Evolutionary conservation across 2,113 vertebrate species (phyloP), one percentile per base, ranked within the genome.

Genomic region (Leptosomus discolor): DNA sequence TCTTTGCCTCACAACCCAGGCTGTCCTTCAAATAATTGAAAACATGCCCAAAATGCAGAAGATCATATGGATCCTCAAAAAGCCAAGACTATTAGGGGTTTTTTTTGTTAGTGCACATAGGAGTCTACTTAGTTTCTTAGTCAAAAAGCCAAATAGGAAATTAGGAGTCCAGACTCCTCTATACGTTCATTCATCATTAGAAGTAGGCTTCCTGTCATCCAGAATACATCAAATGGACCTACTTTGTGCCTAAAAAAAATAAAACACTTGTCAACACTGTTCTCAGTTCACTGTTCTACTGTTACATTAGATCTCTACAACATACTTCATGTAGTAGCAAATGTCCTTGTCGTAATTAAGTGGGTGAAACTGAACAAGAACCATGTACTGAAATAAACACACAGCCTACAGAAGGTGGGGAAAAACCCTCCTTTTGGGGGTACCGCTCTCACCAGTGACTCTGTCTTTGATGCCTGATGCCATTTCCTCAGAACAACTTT

Each of bases 141-240:
- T 73, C 86, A 92, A 92, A 92, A 92, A 77, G 68, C 34, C 75
- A 92, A 84, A 87, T 7, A 92, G 68, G 51, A 85, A 92, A 88
- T 71, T 76, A 81, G 36, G 74, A 93, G 51, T 81, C 63, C 84
- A 89, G 76, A 61, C 58, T 88, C 53, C 41, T 57, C 36, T 65
- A 15, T 8, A 74, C n/a, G 53, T 94, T 57, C 76, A 80, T 94
- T 94, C 64, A 87, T 53, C 84, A 61, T 61, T 77, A 77, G 65
- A 92, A 85, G 74, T 26, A 53, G 54, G 53, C 60, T 91, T 73
- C 80, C 71, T 92, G 84, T 74, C 67, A 89, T 27, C 37, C 54
- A 58, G 58, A 65, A 86, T 36, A 69, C 24, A 89, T 39, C 76
- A 73, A 69, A 83, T 39, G 45, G 41, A 73, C 63, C 27, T 69